Conservation (phyloP, 2,113 vertebrate species). For the Hepsetus odoe region DNA sequence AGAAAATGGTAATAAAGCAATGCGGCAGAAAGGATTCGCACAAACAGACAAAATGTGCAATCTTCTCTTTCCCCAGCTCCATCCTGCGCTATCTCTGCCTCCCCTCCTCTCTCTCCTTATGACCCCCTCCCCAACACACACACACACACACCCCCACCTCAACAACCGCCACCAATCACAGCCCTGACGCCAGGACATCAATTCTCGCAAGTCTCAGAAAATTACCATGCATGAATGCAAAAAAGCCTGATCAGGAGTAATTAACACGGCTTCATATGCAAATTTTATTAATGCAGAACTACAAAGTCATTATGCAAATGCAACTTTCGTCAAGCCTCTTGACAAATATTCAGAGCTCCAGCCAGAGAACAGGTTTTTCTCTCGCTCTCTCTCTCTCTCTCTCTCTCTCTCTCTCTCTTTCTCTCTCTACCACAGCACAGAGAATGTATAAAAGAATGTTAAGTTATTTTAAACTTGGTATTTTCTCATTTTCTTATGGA, state of each 20-base stretch:
- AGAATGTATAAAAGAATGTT: conserved; percentile 82
- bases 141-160: conserved; percentile 58
- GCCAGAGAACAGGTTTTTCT: conserved; percentile 79
- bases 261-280: conserved; percentile 99
- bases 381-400: conserved; percentile 26
- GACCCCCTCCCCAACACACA: conserved; percentile 51
- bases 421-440: conserved; percentile 46
- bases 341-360: conserved; percentile 98
- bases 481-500: conserved; percentile 56
- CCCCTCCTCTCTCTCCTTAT: conserved; percentile 63
- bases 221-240: conserved; percentile 99
- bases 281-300: conserved; percentile 99
- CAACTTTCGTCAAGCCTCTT: conserved; percentile 98
- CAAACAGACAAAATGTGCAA: conserved; percentile 57
- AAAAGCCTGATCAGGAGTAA: conserved; percentile 99
- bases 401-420: conserved; percentile 44
- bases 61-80: conserved; percentile 60
- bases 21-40: conserved; percentile 50
- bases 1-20: conserved; percentile 28
- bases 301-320: conserved; percentile 99
- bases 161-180: conserved; percentile 73
- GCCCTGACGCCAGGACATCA: conserved; percentile 92
- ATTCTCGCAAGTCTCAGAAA: conserved; percentile 99
- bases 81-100: conserved; percentile 53
- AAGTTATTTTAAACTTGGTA: conserved; percentile 84